A percentile compares a stretch with the other conserved stretches of the same genome.
phyloP scores from a whole-genome alignment of 2,797 vertebrate genomes.

The Eremophila alpestris region DNA sequence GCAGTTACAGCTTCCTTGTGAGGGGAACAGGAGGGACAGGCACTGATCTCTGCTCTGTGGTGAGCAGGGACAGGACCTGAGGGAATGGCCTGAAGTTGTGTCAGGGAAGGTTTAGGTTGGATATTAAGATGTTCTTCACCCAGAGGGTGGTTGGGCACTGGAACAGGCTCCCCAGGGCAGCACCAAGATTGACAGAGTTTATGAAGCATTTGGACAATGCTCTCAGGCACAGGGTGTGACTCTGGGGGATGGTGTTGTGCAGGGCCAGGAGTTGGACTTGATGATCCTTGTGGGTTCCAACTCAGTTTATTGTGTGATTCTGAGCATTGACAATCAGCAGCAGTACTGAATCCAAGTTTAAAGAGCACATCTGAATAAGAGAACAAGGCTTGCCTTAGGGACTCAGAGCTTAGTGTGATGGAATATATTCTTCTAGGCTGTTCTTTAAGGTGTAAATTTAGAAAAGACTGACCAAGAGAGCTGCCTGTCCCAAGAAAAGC shows the following conservation, averaged over 20 bases:
- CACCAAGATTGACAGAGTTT: background rate
- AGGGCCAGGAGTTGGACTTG: background rate
- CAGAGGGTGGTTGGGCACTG: background rate
- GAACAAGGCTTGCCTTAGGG: background rate
- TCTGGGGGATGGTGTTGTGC: background rate
- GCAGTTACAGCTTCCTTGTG: rapidly evolving
- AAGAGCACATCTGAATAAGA: background rate
- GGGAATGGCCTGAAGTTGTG: no score
- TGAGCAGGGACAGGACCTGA: rapidly evolving
- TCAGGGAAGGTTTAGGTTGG: background rate
- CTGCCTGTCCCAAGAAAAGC: background rate
- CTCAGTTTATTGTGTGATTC: background rate
- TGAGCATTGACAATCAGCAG: background rate
- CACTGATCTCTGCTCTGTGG: background rate
- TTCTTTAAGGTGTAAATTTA: background rate
- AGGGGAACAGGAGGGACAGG: rapidly evolving
- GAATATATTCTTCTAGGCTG: background rate
- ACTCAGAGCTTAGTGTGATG: background rate
- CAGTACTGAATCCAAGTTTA: background rate
- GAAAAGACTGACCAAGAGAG: background rate
- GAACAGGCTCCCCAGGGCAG: background rate
- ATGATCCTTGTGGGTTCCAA: background rate
- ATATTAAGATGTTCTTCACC: background rate
- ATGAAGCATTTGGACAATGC: background rate
- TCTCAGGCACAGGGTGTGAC: background rate